Evolutionary conservation across 1,140 invertebrate genomes (phyloP), one percentile per base, ranked within the genome.

Genomic region (Venustaconcha ellipsiformis): DNA sequence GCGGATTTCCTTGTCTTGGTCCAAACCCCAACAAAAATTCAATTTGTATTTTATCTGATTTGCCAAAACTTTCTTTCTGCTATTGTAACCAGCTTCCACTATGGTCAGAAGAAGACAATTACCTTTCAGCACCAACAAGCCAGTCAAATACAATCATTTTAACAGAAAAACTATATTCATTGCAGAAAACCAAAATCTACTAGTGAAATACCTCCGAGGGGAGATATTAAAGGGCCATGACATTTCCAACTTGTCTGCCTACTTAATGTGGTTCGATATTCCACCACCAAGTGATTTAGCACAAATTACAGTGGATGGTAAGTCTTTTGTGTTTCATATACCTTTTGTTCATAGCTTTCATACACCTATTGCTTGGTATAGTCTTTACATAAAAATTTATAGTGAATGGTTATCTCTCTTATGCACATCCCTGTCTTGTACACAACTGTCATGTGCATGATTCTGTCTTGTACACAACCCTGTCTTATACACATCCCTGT

Each of bases 241-340:
- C 14, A 57, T 68, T n/a, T 74, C 67, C 14, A 77, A 74, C 48
- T 73, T 88, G 58, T 78, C 86, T 4, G 69, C 83, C 20, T 84
- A 83, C 30, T 68, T 86, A 14, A 67, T 78, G 2, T 88, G 87
- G 87, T 86, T 84, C 70, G 75, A 85, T 72, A 80, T 88, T 20
- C 86, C 87, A 14, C 75, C 58, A 26, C 80, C 81, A n/a, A 37
- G 58, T 8, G 20, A 82, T 14, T 70, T 87, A 18, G 69, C 76
- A n/a, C 72, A 82, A 17, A 78, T 84, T 55, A 67, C 72, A 23
- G 66, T 82, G 23, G 72, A 79, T 64, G 82, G 84, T 84, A 74
- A 63, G 57, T 62, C 30, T 48, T 30, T 30, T 3, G 26, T 30
- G 37, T 37, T 8, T 37, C 37, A 8, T 37, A 48, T 48, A 48